These are phyloP conservation scores for Microplitis manilae DNA, from an alignment of 2,888 invertebrate species.

Conservation along the genomic window DNA sequence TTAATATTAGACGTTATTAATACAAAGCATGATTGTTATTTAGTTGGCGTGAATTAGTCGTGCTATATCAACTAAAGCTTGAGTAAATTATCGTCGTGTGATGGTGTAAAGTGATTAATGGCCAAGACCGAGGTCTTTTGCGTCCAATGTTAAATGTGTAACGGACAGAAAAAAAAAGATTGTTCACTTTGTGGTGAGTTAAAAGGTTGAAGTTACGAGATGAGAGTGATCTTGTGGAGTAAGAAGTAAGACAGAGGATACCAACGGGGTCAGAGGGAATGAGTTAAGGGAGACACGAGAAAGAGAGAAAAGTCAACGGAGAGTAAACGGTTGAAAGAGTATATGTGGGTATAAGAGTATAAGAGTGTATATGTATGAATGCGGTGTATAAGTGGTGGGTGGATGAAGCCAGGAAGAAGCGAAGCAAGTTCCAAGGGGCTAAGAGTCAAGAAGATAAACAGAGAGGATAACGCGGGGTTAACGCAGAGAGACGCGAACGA, in stretches of 20 bases:
- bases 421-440: constrained; percentile 41
- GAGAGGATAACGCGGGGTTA: constrained; percentile 57
- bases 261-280: constrained; percentile 10
- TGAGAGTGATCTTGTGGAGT: constrained; percentile 11
- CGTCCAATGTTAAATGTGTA: not conserved
- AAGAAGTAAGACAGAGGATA: constrained; percentile 8
- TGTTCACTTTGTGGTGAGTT: constrained; percentile 9
- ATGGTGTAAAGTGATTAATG: constrained; percentile 51
- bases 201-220: constrained; percentile 19
- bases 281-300: constrained; percentile 15
- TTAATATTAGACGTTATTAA: not conserved
- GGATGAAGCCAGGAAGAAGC: constrained; percentile 32
- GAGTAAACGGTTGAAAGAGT: constrained; percentile 1
- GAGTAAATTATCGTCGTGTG: constrained; percentile 39
- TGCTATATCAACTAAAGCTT: constrained; percentile 21
- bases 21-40: constrained; percentile 12
- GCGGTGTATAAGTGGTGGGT: constrained; percentile 23
- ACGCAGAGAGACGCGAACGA: constrained; percentile 52
- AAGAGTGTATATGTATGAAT: constrained; percentile 20
- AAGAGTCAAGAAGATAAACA: constrained; percentile 59
- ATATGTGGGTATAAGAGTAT: not conserved
- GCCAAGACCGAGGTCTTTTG: constrained; percentile 34
- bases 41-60: constrained; percentile 18
- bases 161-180: not conserved
- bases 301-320: constrained; percentile 19